Evolutionary conservation across 2,113 vertebrate genomes (phyloP).

Genomic region (Pygoscelis adeliae): DNA sequence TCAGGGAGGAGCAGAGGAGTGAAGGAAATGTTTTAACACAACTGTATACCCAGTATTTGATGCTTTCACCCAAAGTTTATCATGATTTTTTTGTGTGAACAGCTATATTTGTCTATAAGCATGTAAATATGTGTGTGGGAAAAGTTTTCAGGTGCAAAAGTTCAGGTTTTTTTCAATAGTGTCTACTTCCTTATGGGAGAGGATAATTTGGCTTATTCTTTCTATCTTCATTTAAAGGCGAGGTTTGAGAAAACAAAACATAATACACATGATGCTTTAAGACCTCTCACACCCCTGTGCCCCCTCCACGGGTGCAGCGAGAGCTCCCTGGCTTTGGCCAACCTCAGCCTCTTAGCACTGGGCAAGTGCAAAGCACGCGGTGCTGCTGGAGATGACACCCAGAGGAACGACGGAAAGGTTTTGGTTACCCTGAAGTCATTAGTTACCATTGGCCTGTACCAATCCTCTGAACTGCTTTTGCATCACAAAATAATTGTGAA

Average conservation of each 20-base stretch:
- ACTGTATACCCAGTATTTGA: background rate
- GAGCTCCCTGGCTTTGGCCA: background rate
- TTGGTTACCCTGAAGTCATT: background rate
- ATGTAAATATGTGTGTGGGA: background rate
- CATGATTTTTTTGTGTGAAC: background rate
- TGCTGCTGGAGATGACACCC: background rate
- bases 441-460: background rate
- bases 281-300: background rate
- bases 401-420: background rate
- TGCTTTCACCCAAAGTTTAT: background rate
- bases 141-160: background rate
- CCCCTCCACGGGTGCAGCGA: fast-evolving
- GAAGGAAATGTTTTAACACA: background rate
- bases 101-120: background rate
- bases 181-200: background rate
- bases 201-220: background rate
- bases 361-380: background rate
- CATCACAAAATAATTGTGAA: background rate
- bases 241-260: background rate
- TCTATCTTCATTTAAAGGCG: background rate
- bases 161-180: background rate
- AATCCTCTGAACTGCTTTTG: background rate
- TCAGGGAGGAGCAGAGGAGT: background rate
- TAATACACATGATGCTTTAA: background rate
- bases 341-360: background rate